Percentiles rank a stretch among this genome's conserved stretches.
Conservation (phyloP, 2,797 vertebrate genomes). For the Acanthurus lineatus region DNA sequence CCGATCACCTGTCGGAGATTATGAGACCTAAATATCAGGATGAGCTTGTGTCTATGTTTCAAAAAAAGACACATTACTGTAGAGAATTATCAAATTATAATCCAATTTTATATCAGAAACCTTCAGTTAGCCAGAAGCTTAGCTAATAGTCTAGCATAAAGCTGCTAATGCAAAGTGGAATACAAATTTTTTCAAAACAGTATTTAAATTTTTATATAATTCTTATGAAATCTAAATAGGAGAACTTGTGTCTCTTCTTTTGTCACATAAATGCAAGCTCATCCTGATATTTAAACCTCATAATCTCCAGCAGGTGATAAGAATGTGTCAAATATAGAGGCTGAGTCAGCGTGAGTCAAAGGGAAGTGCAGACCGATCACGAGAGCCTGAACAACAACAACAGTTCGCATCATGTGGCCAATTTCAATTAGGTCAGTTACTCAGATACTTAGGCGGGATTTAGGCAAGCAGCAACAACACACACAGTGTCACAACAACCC, state of each 20-base stretch:
- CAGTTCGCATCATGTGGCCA: background rate
- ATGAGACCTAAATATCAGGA: background rate
- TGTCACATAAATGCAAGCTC: background rate
- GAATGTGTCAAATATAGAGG: background rate
- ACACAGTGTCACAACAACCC: background rate
- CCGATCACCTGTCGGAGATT: background rate
- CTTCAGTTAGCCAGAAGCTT: too few relatives aligned
- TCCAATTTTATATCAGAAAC: too few relatives aligned
- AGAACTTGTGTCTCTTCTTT: background rate
- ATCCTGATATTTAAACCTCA: conserved; percentile 10
- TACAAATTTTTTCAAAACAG: too few relatives aligned
- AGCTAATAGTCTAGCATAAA: too few relatives aligned
- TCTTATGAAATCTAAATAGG: too few relatives aligned
- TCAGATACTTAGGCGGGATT: too few relatives aligned
- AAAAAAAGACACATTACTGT: too few relatives aligned
- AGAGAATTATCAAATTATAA: too few relatives aligned
- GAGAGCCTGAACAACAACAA: conserved; percentile 17
- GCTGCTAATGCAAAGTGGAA: too few relatives aligned
- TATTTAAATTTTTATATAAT: too few relatives aligned
- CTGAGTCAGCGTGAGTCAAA: conserved; percentile 44
- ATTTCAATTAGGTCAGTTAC: too few relatives aligned
- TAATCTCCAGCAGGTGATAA: conserved; percentile 7
- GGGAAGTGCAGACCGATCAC: conserved; percentile 9
- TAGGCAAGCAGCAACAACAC: too few relatives aligned
- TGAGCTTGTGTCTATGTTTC: background rate